Percentiles rank a stretch among this genome's conserved stretches.
Conservation (phyloP, 2,797 vertebrate genomes). For the Pempheris klunzingeri region DNA sequence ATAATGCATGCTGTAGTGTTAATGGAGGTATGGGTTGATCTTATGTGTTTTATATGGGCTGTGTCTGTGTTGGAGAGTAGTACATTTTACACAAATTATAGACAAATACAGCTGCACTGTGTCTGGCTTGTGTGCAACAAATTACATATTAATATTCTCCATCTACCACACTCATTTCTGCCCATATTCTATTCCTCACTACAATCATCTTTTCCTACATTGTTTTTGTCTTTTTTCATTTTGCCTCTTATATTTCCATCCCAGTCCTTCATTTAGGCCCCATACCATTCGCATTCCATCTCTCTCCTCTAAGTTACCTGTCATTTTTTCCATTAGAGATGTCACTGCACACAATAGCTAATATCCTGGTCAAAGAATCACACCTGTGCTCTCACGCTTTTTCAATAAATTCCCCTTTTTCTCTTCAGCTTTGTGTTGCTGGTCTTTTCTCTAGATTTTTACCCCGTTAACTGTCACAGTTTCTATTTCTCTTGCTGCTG, state of each 20-base stretch:
- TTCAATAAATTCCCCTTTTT: slow-evolving; percentile 46
- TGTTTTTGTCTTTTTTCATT: slow-evolving; percentile 54
- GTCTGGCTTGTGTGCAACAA: slow-evolving; percentile 26
- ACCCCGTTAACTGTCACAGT: not conserved
- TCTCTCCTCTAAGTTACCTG: slow-evolving; percentile 50
- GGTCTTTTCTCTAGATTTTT: slow-evolving; percentile 25
- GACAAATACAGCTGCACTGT: slow-evolving; percentile 7
- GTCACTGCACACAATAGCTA: slow-evolving; percentile 69
- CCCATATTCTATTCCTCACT: slow-evolving; percentile 10
- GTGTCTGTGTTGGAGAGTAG: not conserved
- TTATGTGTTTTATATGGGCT: not conserved
- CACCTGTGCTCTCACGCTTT: slow-evolving; percentile 70
- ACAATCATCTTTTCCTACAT: slow-evolving; percentile 38
- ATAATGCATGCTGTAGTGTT: not conserved
- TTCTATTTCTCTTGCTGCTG: slow-evolving; percentile 12
- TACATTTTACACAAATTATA: not conserved
- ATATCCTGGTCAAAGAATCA: slow-evolving; percentile 68
- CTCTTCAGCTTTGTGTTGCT: not conserved
- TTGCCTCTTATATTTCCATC: slow-evolving; percentile 43
- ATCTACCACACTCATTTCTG: slow-evolving; percentile 13
- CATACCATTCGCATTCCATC: slow-evolving; percentile 54
- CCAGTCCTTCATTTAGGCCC: slow-evolving; percentile 49
- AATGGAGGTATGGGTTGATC: not conserved
- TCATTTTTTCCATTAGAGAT: slow-evolving; percentile 74
- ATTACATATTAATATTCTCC: slow-evolving; percentile 32